Percentiles rank a stretch among this genome's conserved stretches.
Conservation (phyloP, 2,113 vertebrate genomes). For the Herpetotheres cachinnans region DNA sequence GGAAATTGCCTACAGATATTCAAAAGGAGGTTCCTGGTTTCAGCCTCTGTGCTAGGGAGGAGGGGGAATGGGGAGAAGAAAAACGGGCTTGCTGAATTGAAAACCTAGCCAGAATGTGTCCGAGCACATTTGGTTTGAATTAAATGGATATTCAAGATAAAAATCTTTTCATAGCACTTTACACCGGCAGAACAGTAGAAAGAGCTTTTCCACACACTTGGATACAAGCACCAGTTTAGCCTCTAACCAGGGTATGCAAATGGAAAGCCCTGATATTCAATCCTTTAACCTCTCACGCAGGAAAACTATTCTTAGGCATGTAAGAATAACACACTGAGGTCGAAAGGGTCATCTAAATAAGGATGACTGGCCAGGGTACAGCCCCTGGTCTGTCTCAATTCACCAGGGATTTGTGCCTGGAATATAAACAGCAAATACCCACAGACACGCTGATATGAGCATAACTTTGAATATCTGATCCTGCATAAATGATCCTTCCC, state of each 20-base stretch:
- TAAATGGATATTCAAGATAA: neutral
- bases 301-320: neutral
- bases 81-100: neutral
- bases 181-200: neutral
- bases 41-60: neutral
- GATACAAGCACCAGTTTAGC: neutral
- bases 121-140: neutral
- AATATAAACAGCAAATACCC: neutral
- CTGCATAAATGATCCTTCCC: neutral
- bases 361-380: neutral
- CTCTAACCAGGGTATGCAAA: neutral
- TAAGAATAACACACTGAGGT: neutral
- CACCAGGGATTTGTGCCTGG: neutral
- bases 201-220: neutral
- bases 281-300: neutral
- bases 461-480: neutral
- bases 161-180: neutral
- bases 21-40: neutral
- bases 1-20: slow-evolving; percentile 6
- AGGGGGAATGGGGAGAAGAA: neutral
- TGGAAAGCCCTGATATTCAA: neutral
- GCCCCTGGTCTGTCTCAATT: neutral
- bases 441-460: neutral
- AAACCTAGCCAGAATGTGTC: neutral
- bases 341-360: neutral